These are phyloP conservation scores for Baccha elongata DNA, from an alignment of 2,888 invertebrate genomes.

Conservation along the genomic window DNA sequence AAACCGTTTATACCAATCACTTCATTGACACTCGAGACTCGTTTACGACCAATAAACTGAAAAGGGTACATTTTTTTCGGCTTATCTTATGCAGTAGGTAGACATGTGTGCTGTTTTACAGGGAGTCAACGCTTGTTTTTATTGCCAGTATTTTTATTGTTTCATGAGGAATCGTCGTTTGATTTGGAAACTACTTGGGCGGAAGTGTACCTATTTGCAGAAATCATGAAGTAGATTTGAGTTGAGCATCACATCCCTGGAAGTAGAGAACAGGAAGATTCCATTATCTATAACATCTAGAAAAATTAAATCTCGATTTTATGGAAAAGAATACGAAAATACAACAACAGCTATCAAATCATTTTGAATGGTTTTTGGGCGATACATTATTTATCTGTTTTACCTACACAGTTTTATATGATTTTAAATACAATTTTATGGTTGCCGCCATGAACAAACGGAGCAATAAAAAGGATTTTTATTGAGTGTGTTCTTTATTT, in stretches of 20 bases:
- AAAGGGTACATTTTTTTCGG: slow-evolving; percentile 1
- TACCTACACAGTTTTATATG: slow-evolving; percentile 56
- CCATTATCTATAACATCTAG: slow-evolving; percentile 6
- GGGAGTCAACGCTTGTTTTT: slow-evolving; percentile 9
- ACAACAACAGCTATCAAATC: neutral
- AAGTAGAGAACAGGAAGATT: neutral
- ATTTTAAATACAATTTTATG: slow-evolving; percentile 70
- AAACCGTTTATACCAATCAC: slow-evolving; percentile 50
- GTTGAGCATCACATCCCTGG: neutral
- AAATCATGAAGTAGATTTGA: neutral
- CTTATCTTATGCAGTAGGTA: slow-evolving; percentile 8
- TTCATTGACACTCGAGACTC: slow-evolving; percentile 28
- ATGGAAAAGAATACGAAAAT: slow-evolving; percentile 6
- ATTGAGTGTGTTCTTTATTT: slow-evolving; percentile 72
- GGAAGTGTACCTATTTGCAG: neutral
- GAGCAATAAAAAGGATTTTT: slow-evolving; percentile 68
- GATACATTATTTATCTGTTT: slow-evolving; percentile 19
- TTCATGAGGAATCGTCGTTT: neutral
- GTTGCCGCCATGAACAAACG: slow-evolving; percentile 61
- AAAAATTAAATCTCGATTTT: neutral
- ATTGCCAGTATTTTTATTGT: slow-evolving; percentile 15
- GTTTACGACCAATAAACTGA: slow-evolving; percentile 63
- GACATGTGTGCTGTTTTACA: neutral
- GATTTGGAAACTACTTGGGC: neutral
- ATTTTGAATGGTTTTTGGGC: neutral